Percentiles rank a stretch among this genome's conserved stretches.
These are phyloP conservation scores for Bucorvus abyssinicus DNA, from an alignment of 2,797 vertebrate genomes.

Conservation along the genomic window DNA sequence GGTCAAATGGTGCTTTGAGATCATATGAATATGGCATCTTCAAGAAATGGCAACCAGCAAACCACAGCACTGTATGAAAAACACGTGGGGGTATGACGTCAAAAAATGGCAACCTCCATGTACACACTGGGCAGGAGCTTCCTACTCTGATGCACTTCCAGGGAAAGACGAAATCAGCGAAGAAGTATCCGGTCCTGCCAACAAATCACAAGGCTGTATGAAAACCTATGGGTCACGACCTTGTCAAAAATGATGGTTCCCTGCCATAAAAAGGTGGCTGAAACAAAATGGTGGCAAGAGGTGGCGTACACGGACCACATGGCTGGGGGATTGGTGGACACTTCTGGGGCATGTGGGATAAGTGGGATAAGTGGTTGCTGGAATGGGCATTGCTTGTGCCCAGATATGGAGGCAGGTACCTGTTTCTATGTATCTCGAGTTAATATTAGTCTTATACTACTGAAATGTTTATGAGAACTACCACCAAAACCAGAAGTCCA, in stretches of 20 bases:
- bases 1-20: neutral
- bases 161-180: neutral
- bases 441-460: neutral
- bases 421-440: neutral
- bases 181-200: rapidly evolving
- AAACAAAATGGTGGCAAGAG: neutral
- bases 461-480: neutral
- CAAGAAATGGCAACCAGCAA: neutral
- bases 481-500: neutral
- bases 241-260: neutral
- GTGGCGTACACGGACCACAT: rapidly evolving
- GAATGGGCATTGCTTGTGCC: rapidly evolving
- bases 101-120: neutral
- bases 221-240: neutral
- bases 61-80: rapidly evolving
- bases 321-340: neutral
- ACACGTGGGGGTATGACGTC: neutral
- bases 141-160: neutral
- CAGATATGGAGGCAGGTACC: no score
- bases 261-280: neutral
- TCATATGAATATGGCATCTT: neutral
- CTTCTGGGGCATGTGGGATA: no score
- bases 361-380: neutral
- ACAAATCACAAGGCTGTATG: neutral
- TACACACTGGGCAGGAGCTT: neutral